These are phyloP conservation scores for Danionella dracula DNA, from an alignment of 2,797 vertebrate genomes.

Conservation along the genomic window DNA sequence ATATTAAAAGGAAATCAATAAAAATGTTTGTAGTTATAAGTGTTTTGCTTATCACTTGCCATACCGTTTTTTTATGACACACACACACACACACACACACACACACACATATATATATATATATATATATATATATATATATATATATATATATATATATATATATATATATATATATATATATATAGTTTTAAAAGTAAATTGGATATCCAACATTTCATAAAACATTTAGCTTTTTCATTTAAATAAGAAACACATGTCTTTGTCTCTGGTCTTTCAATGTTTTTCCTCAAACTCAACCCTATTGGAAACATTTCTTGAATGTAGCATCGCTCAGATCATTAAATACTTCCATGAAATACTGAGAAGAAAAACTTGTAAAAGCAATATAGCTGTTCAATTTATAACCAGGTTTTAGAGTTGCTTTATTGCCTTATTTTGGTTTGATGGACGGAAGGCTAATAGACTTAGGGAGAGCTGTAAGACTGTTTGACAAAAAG, in stretches of 20 bases:
- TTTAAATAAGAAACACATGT: neutral
- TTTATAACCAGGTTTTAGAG: neutral
- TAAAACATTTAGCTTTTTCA: neutral
- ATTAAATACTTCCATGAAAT: neutral
- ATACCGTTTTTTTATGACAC: no score
- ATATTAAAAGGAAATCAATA: no score
- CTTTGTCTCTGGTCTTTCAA: neutral
- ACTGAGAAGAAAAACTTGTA: neutral
- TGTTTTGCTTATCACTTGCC: no score
- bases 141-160: no score
- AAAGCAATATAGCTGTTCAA: neutral
- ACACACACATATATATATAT: no score
- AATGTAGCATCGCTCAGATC: neutral
- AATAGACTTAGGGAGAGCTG: neutral
- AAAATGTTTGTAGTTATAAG: no score
- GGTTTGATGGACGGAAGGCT: neutral
- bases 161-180: no score
- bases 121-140: no score
- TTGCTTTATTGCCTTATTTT: neutral
- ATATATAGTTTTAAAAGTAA: no score
- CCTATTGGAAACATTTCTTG: neutral
- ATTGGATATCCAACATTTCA: no score
- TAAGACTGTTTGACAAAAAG: neutral
- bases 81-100: no score
- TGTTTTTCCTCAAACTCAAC: neutral